Evolutionary conservation across 2,888 invertebrate species (phyloP), one percentile per base, ranked within the genome.

Genomic region (Notocelia uddmanniana): DNA sequence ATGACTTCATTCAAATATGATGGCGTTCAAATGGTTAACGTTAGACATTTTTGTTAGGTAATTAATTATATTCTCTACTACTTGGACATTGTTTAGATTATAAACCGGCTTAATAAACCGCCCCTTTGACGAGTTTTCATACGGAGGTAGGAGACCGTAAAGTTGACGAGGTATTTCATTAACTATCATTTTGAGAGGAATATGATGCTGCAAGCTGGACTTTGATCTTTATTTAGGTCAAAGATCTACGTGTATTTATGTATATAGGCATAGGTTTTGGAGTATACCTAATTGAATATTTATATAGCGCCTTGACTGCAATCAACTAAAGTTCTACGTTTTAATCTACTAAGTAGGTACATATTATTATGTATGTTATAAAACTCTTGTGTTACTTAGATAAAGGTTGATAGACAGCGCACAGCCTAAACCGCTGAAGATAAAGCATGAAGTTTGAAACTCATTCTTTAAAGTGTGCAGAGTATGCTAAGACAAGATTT

Each of bases 151-250:
- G 34, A 58, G 48, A 37, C 59, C 50, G 68, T 50, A 37, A 52
- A 68, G 23, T 68, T 50, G 50, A 59, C 59, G 23, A 52, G 68
- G 50, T 52, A 68, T 68, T 68, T 68, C 58, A 68, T 68, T 68
- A 68, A 58, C 58, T 54, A 64, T 64, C 37, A 64, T 64, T 64
- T 23, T 10, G 52, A 63, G 52, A 63, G 63, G 52, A 21, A 63
- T 63, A 63, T 63, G 34, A 50, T n/a, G 63, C 52, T 37, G 23
- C 63, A 52, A 52, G 23, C 52, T 54, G 23, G 37, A 64, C n/a
- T 54, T 37, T 64, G 64, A 64, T 64, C 52, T 64, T 64, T 64
- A 64, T 54, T 54, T 54, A 54, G 64, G 64, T 37, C 64, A 64
- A 21, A 23, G 15, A 37, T 54, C 23, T 64, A 52, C 10, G 15